Conservation (phyloP, 2,113 vertebrate genomes). For the Anarhynchus alexandrinus region DNA sequence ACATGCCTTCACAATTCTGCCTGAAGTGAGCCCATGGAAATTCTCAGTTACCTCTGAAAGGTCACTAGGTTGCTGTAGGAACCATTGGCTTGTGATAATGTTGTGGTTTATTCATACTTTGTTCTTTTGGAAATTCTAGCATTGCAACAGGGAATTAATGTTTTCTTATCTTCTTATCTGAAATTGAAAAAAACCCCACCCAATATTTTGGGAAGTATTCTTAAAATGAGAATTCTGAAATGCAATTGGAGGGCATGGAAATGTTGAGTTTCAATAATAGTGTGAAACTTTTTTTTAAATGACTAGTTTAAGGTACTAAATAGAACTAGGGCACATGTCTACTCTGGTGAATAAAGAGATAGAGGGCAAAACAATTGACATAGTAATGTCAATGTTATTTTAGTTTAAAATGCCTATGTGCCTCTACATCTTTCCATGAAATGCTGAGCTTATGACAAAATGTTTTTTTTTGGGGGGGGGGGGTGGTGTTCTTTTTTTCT, state of each 20-base stretch:
- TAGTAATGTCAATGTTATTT: not conserved
- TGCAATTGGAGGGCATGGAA: not conserved
- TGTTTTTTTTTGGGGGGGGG: not conserved
- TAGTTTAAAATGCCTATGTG: not conserved
- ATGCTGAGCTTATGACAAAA: not conserved
- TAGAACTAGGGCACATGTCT: not conserved
- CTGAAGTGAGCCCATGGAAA: not conserved
- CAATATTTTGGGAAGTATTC: not conserved
- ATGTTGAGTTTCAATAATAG: not conserved
- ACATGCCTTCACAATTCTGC: not conserved
- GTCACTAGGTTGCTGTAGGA: not conserved
- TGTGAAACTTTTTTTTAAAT: not conserved
- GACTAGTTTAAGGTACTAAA: not conserved
- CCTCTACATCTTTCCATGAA: not conserved
- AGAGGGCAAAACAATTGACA: not conserved
- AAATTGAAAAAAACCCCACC: not conserved
- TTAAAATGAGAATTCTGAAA: not conserved
- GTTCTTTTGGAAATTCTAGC: not conserved
- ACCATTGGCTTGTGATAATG: not conserved
- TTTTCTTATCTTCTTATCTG: not conserved
- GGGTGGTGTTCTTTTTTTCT: not conserved
- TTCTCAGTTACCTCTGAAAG: constrained; percentile 1
- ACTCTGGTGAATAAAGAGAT: not conserved
- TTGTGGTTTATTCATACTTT: not conserved
- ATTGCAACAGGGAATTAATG: not conserved